phyloP scores from a whole-genome alignment of 2,113 vertebrate species.

The Dicrurus megarhynchus region DNA sequence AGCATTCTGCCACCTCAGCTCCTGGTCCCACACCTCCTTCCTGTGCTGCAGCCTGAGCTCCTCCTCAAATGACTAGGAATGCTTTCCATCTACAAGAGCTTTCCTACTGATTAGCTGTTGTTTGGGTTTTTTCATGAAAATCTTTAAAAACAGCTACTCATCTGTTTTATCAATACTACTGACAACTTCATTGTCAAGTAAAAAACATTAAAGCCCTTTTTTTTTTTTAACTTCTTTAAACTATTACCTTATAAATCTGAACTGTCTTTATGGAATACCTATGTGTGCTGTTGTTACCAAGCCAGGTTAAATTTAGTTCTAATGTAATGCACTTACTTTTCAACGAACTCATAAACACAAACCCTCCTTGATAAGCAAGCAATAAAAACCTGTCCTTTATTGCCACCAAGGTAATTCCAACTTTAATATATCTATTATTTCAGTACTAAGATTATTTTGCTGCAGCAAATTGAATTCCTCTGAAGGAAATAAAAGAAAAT shows the following conservation, averaged over 20 bases:
- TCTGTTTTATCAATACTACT: neutral
- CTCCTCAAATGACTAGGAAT: neutral
- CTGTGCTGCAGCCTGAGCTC: neutral
- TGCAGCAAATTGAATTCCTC: slow-evolving; percentile 31
- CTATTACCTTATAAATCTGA: neutral
- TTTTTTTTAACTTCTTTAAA: neutral
- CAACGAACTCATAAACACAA: slow-evolving; percentile 44
- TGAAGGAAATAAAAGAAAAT: slow-evolving; percentile 25
- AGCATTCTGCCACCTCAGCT: neutral
- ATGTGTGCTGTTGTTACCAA: neutral
- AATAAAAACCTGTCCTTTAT: slow-evolving; percentile 60
- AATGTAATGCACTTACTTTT: neutral
- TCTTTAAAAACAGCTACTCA: neutral
- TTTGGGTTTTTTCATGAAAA: neutral
- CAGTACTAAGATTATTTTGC: slow-evolving; percentile 29
- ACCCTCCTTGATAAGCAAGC: slow-evolving; percentile 35
- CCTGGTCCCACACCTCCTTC: neutral
- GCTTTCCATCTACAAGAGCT: neutral
- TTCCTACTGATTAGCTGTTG: neutral
- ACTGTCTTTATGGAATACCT: neutral
- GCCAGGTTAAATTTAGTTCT: slow-evolving; percentile 35
- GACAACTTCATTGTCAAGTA: neutral
- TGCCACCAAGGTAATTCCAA: slow-evolving; percentile 40
- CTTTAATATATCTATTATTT: slow-evolving; percentile 43
- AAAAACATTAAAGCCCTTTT: neutral